Evolutionary conservation across 1,140 invertebrate genomes (phyloP), one percentile per base, ranked within the genome.

Genomic region (Lethrus apterus): DNA sequence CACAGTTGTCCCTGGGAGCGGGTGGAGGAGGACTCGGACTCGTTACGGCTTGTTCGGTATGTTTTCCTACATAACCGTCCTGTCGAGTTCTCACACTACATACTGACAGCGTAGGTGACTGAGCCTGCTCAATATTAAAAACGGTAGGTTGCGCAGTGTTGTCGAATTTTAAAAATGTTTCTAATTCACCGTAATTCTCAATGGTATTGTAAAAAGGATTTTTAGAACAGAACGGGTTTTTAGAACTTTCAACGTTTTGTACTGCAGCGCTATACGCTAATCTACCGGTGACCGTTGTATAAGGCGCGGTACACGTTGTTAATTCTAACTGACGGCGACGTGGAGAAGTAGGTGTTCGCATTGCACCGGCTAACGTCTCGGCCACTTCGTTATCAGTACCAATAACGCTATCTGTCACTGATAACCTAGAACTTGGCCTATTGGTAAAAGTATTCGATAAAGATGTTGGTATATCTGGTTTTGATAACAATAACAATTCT

Each of bases 1-100:
- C 58, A 35, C 67, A 58, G 14, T 73, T 71, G 63, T 82, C 79
- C 52, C 70, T 65, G 14, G 86, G 84, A 2, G 86, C 85, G 32
- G 86, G 85, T 17, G 86, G 84, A n/a, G 86, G 84, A 5, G 86
- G 86, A 66, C 79, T 81, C 9, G 79, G 74, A 21, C 76, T 77
- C 50, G 26, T 9, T n/a, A n/a, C n/a, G 17, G 10, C 9, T 24
- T 21, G 13, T 9, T 32, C 20, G 21, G 31, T 8, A 41, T 41
- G 21, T 26, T 44, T 42, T 57, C 72, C 71, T 26, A 76, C 65
- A 52, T 80, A 80, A n/a, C 76, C 77, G 61, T 81, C 78, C 53
- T 79, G 72, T 49, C 78, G 68, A 17, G 79, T 81, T 55, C 79
- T 74, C 19, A 81, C 68, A 54, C 77, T 79, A 54, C 77, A 76